Base-by-base conservation (phyloP, 1,140 invertebrate species). In the Aphis craccivora region DNA sequence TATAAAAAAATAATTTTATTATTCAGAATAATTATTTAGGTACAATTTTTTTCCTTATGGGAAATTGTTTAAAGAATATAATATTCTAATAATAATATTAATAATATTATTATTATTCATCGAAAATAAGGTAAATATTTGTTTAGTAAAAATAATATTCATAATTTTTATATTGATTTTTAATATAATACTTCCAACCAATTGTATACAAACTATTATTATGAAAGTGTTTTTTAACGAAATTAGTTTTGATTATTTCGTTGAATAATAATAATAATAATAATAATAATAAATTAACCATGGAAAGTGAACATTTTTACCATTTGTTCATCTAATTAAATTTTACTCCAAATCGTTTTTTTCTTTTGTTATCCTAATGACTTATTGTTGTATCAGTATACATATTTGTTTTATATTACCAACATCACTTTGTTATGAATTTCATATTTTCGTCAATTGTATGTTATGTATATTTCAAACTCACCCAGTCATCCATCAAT, bases 141-240 rank as follows among this genome's bases (percentile, higher is more conserved):
- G 30, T 76, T 76, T n/a, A 76, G n/a, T 76, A n/a, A 67, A 67
- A 67, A 76, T 76, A n/a, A 76, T 76, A 76, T 76, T n/a, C 5
- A 76, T 76, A 76, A n/a, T 76, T 76, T 18, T n/a, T n/a, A 76
- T 18, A 76, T 76, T 76, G 14, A n/a, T 67, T 67, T 60, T 30
- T 11, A 67, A 67, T 14, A 67, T n/a, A 67, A 11, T 14, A 76
- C 60, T n/a, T n/a, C 14, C 30, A n/a, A 76, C 30, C 14, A n/a
- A 76, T n/a, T n/a, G 60, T 76, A n/a, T 76, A n/a, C 14, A 76
- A n/a, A 76, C n/a, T n/a, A 76, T 76, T 76, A 76, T 67, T n/a
- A n/a, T 67, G 30, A 67, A 67, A 14, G 18, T 67, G 9, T 67
- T 14, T 67, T 67, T n/a, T n/a, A 67, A n/a, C 11, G 18, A n/a